Evolutionary conservation across 2,888 invertebrate species (phyloP).

Genomic region (Argyresthia goedartella): DNA sequence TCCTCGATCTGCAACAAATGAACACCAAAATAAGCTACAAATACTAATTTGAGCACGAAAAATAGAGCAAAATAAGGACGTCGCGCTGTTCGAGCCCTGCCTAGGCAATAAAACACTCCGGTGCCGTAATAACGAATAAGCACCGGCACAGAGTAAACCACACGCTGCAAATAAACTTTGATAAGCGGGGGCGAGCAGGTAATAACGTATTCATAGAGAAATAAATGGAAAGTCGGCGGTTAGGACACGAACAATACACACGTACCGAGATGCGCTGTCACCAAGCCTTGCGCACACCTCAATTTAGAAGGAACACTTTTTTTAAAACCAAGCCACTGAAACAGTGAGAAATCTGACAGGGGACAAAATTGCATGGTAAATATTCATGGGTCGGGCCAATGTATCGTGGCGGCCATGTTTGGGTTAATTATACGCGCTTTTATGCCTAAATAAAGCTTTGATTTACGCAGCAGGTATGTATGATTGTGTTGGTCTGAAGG

Average conservation of each 20-base stretch:
- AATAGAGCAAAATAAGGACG: conserved; percentile 58
- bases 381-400: conserved; percentile 42
- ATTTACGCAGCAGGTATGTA: not conserved
- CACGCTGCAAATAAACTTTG: conserved; percentile 71
- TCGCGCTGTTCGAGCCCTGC: conserved; percentile 61
- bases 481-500: not conserved
- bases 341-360: conserved; percentile 56
- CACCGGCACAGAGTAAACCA: conserved; percentile 69
- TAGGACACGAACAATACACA: conserved; percentile 65
- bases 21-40: conserved; percentile 47
- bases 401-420: conserved; percentile 32
- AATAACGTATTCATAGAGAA: conserved; percentile 73
- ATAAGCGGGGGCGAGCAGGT: conserved; percentile 71
- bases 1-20: conserved; percentile 94
- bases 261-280: conserved; percentile 57
- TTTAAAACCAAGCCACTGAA: conserved; percentile 46
- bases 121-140: conserved; percentile 69
- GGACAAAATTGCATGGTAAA: conserved; percentile 59
- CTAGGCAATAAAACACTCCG: conserved; percentile 68
- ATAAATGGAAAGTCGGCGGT: conserved; percentile 71
- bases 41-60: conserved; percentile 43
- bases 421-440: conserved; percentile 34
- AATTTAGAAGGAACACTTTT: conserved; percentile 53
- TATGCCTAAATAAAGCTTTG: not conserved
- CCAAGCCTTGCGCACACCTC: conserved; percentile 34